Conservation (phyloP, 2,113 vertebrate species). For the Spilogale gracilis region DNA sequence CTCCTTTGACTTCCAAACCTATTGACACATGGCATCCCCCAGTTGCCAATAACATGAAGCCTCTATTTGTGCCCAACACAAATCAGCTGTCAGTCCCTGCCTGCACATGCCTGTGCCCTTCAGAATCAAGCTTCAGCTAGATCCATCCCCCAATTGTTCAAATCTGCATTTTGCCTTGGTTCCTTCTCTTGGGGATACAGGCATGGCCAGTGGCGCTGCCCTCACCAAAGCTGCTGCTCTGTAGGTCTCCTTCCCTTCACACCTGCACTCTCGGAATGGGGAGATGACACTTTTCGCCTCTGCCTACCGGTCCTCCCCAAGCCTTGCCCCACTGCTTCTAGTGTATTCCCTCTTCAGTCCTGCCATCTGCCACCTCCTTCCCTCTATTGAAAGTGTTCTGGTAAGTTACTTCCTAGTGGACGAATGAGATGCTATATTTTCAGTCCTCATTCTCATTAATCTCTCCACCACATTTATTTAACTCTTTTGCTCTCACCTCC, state of each 20-base stretch:
- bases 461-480: neutral
- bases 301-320: neutral
- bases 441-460: neutral
- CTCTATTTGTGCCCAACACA: too few species aligned
- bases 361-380: neutral
- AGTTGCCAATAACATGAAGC: neutral
- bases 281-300: neutral
- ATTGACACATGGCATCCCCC: neutral
- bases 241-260: neutral
- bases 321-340: neutral
- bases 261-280: neutral
- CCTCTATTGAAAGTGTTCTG: neutral
- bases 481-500: neutral
- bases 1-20: neutral
- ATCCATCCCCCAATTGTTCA: neutral
- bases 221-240: neutral
- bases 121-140: neutral
- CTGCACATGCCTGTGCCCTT: neutral
- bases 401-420: neutral
- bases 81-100: neutral
- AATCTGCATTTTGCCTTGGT: neutral
- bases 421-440: neutral
- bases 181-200: neutral
- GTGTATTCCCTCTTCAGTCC: neutral
- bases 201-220: too few species aligned